Percentiles rank a stretch among this genome's conserved stretches.
Conservation (phyloP, 2,797 vertebrate genomes). For the Eupleurogrammus muticus region DNA sequence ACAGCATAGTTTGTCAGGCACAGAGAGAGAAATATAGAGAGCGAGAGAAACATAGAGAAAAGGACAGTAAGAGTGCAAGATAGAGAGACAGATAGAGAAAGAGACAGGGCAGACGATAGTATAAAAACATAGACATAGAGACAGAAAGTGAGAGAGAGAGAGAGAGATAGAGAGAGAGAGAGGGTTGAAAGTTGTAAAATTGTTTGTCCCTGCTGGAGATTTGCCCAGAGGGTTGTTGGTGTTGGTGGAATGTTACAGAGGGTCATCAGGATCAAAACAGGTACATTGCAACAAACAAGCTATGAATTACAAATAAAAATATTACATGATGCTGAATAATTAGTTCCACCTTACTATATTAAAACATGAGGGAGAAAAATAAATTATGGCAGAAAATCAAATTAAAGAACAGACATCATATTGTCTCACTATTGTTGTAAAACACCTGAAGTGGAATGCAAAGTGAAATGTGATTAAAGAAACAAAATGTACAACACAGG, state of each 20-base stretch:
- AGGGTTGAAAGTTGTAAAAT: conserved; percentile 61
- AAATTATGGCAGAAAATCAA: conserved; percentile 84
- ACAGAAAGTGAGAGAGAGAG: conserved; percentile 70
- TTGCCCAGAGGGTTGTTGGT: conserved; percentile 61
- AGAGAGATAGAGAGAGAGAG: conserved; percentile 46
- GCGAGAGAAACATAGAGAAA: conserved; percentile 74
- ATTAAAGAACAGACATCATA: conserved; percentile 73
- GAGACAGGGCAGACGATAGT: conserved; percentile 63
- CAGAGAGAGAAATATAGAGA: conserved; percentile 71
- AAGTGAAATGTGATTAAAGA: conserved; percentile 80
- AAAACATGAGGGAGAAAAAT: conserved; percentile 81
- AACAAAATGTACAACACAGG: too few species aligned
- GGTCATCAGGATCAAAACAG: conserved; percentile 75
- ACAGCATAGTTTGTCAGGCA: conserved; percentile 86
- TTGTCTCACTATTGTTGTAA: conserved; percentile 65
- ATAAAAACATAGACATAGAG: conserved; percentile 70
- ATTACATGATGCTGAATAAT: conserved; percentile 86
- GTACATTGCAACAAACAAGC: conserved; percentile 80
- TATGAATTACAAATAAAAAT: conserved; percentile 80
- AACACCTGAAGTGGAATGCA: conserved; percentile 83
- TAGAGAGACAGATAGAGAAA: conserved; percentile 72
- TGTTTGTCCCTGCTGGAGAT: conserved; percentile 60
- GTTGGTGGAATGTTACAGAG: conserved; percentile 85
- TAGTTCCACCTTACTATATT: conserved; percentile 88
- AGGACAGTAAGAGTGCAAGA: too few species aligned